Percentiles rank a stretch among this genome's conserved stretches.
Conservation (phyloP, 2,113 vertebrate genomes). For the Ptyas mucosa region DNA sequence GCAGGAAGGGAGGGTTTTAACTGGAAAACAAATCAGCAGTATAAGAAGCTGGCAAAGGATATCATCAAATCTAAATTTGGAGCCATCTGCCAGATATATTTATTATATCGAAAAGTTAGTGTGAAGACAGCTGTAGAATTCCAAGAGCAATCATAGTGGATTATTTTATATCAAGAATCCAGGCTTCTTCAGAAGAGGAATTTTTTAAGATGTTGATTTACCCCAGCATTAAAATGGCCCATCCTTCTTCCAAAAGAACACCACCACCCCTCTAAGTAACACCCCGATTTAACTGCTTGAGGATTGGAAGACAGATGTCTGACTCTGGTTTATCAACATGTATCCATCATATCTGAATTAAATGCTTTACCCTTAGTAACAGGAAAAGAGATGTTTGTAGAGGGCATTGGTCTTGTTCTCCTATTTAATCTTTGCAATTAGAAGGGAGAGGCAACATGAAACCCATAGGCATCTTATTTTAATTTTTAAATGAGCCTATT, state of each 20-base stretch:
- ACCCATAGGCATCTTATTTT: not conserved
- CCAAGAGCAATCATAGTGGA: not conserved
- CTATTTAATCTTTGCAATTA: not conserved
- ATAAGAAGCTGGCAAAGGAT: not conserved
- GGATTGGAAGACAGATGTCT: not conserved
- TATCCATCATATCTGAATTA: not conserved
- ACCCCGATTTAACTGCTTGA: not conserved
- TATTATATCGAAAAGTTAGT: not conserved
- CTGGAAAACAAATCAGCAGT: not conserved
- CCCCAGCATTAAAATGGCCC: not conserved
- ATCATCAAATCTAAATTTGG: not conserved
- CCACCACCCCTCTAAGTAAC: not conserved
- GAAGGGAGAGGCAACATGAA: not conserved
- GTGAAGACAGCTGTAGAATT: not conserved
- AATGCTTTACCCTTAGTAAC: not conserved
- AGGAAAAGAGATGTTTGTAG: not conserved
- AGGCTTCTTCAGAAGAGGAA: not conserved
- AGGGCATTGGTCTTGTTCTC: not conserved
- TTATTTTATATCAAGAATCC: not conserved
- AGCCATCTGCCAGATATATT: slow-evolving; percentile 3
- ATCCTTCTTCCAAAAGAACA: not conserved
- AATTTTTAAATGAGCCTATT: not conserved
- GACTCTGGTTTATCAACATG: not conserved
- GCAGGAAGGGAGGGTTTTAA: not conserved
- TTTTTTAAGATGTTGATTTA: not conserved